These are phyloP conservation scores for Platysteira castanea DNA, from an alignment of 2,113 vertebrate genomes.

Conservation along the genomic window DNA sequence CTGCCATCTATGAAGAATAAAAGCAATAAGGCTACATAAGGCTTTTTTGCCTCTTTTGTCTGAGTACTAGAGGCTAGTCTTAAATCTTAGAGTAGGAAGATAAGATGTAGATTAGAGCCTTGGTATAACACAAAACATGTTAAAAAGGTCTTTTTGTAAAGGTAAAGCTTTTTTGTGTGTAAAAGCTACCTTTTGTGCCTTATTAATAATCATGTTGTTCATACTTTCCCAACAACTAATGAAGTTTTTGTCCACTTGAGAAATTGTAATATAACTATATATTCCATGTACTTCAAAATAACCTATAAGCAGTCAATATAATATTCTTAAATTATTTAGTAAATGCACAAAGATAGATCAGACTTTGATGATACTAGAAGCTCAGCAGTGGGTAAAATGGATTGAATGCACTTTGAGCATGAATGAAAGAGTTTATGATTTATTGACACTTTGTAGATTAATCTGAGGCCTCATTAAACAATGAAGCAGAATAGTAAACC, in stretches of 20 bases:
- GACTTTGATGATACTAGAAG: slow-evolving; percentile 54
- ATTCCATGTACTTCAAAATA: slow-evolving; percentile 34
- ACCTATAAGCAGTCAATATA: slow-evolving; percentile 42
- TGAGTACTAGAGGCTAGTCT: neutral
- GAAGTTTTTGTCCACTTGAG: slow-evolving; percentile 4
- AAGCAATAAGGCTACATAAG: neutral
- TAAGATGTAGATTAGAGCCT: neutral
- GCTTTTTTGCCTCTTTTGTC: neutral
- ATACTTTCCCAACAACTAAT: neutral
- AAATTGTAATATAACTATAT: slow-evolving; percentile 16
- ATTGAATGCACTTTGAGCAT: slow-evolving; percentile 45
- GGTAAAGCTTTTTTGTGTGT: neutral
- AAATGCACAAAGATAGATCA: slow-evolving; percentile 48
- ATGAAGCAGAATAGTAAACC: slow-evolving; percentile 13
- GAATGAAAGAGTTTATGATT: slow-evolving; percentile 65
- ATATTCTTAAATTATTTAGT: slow-evolving; percentile 60
- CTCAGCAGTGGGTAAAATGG: slow-evolving; percentile 63
- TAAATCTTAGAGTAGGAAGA: neutral
- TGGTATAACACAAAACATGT: neutral
- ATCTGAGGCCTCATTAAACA: slow-evolving; percentile 35
- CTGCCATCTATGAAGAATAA: neutral
- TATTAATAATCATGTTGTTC: neutral
- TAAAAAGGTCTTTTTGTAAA: neutral
- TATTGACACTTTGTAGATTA: slow-evolving; percentile 62
- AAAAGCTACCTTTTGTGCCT: neutral